A percentile compares a stretch with the other conserved stretches of the same genome.
phyloP scores from a whole-genome alignment of 2,888 invertebrate genomes.

The Standfussiana lucernea region DNA sequence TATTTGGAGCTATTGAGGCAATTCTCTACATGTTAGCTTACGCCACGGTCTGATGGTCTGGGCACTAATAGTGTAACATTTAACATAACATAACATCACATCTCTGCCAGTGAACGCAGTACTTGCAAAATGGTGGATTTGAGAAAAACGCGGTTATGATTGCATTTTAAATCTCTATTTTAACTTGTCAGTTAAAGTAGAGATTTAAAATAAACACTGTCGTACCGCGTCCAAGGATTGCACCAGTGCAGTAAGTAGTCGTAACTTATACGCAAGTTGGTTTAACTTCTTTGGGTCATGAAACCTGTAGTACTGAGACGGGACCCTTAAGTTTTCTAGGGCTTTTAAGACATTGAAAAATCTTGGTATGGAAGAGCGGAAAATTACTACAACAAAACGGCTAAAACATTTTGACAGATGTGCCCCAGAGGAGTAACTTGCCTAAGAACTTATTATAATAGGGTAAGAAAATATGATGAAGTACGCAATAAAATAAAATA shows the following conservation, averaged over 20 bases:
- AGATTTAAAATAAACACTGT: too few species aligned
- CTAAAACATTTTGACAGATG: not conserved
- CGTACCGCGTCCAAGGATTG: conserved; percentile 46
- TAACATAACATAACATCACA: too few species aligned
- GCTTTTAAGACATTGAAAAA: not conserved
- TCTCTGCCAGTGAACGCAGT: too few species aligned
- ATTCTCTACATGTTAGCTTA: conserved; percentile 9
- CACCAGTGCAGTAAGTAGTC: conserved; percentile 49
- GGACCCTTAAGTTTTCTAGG: not conserved
- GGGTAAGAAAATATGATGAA: not conserved
- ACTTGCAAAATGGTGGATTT: too few species aligned
- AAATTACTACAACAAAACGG: not conserved
- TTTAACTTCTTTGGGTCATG: conserved; percentile 13
- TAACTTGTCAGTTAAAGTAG: too few species aligned
- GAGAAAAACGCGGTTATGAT: too few species aligned
- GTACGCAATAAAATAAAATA: not conserved
- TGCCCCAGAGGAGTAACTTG: not conserved
- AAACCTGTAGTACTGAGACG: not conserved
- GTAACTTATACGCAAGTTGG: conserved; percentile 33
- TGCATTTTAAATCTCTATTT: too few species aligned
- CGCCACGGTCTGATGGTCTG: conserved; percentile 6
- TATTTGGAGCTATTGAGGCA: not conserved
- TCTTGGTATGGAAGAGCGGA: not conserved
- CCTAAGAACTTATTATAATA: not conserved
- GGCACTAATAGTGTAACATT: conserved; percentile 1